phyloP scores from a whole-genome alignment of 2,113 vertebrate species.

The Promerops cafer region DNA sequence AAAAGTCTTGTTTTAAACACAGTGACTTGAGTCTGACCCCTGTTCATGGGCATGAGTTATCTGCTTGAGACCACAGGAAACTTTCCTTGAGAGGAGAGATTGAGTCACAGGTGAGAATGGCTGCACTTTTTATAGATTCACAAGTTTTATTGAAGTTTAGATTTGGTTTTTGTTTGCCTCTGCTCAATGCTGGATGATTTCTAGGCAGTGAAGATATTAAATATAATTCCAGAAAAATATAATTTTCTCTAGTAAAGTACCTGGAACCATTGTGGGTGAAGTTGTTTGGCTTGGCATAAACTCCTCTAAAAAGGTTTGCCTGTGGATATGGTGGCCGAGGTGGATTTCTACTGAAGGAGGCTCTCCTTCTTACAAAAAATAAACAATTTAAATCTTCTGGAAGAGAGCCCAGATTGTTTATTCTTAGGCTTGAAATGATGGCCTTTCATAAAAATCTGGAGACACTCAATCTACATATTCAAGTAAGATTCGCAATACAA shows the following conservation, averaged over 20 bases:
- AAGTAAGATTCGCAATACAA: not conserved
- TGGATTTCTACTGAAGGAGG: not conserved
- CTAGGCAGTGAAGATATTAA: not conserved
- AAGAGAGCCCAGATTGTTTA: conserved; percentile 13
- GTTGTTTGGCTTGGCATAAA: not conserved
- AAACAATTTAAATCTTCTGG: not conserved
- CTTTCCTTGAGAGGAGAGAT: not conserved
- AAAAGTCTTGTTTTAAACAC: not conserved
- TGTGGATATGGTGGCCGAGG: not conserved
- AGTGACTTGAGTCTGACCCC: not conserved
- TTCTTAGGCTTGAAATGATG: conserved; percentile 1
- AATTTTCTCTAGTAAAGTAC: not conserved
- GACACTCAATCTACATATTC: not conserved
- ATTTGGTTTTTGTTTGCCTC: not conserved
- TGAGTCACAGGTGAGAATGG: not conserved
- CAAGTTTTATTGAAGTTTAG: not conserved
- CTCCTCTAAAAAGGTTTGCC: not conserved
- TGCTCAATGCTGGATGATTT: not conserved
- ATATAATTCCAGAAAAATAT: not conserved
- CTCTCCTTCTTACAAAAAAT: not conserved
- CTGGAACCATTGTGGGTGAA: not conserved
- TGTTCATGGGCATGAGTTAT: not conserved
- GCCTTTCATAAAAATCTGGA: not conserved
- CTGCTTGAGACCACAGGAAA: not conserved
- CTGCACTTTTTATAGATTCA: not conserved